A percentile compares a stretch with the other conserved stretches of the same genome.
These are phyloP conservation scores for Psammodynastes pulverulentus DNA, from an alignment of 2,113 vertebrate genomes.

Conservation along the genomic window DNA sequence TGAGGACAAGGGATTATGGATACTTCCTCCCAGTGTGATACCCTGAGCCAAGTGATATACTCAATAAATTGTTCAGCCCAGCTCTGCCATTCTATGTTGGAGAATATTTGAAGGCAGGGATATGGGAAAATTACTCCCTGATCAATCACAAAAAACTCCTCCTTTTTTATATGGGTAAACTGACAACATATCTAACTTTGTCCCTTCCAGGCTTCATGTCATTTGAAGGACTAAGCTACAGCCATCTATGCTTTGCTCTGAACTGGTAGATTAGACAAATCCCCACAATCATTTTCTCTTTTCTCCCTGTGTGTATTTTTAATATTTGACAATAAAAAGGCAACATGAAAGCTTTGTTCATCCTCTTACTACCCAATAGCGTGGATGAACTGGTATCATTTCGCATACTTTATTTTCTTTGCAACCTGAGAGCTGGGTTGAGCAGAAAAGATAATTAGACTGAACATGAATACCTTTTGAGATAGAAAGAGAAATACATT, in stretches of 20 bases:
- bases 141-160: not conserved
- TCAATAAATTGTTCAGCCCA: not conserved
- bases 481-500: constrained; percentile 25
- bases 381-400: constrained; percentile 30
- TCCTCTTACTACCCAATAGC: constrained; percentile 28
- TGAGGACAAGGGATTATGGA: not conserved
- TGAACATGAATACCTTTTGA: constrained; percentile 35
- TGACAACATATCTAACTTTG: not conserved
- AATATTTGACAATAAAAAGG: constrained; percentile 23
- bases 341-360: constrained; percentile 39
- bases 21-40: not conserved
- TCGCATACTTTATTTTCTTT: constrained; percentile 29
- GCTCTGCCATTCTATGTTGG: not conserved
- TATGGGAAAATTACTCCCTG: not conserved
- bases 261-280: not conserved
- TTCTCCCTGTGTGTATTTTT: constrained; percentile 20
- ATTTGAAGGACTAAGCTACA: not conserved
- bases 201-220: not conserved
- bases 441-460: constrained; percentile 49
- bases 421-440: constrained; percentile 46
- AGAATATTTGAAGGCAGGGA: not conserved
- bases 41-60: not conserved
- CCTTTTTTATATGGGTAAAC: not conserved
- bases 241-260: not conserved
- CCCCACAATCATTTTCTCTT: not conserved